Percentiles rank a stretch among this genome's conserved stretches.
Evolutionary conservation across 2,113 vertebrate species (phyloP).

Genomic region (Ptilonorhynchus violaceus): DNA sequence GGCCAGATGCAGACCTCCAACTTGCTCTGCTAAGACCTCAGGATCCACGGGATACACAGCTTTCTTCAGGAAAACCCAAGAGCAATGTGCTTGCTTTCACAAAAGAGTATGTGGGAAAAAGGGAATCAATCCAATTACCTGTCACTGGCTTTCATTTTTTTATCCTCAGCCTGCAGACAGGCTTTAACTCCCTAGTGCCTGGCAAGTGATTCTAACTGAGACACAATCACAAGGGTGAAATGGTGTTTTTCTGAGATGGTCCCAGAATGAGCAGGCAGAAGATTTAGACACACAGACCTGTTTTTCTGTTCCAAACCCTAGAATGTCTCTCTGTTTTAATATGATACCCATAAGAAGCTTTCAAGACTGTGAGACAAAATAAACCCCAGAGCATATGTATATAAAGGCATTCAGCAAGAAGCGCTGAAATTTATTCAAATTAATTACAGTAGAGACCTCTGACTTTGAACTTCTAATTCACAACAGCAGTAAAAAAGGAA

Average conservation of each 20-base stretch:
- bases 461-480: conserved; percentile 60
- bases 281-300: not conserved
- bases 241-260: not conserved
- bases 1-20: not conserved
- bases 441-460: conserved; percentile 63
- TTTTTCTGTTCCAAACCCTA: not conserved
- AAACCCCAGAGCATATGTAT: not conserved
- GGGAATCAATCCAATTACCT: not conserved
- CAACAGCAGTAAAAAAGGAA: conserved; percentile 63
- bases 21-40: not conserved
- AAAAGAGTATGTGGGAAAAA: not conserved
- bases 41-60: not conserved
- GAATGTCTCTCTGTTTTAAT: not conserved
- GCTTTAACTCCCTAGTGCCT: not conserved
- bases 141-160: not conserved
- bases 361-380: not conserved
- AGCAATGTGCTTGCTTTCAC: not conserved
- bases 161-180: not conserved
- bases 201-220: not conserved
- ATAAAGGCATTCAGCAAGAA: conserved; percentile 42
- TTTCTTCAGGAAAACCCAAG: not conserved
- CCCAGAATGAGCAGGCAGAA: not conserved
- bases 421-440: conserved; percentile 63
- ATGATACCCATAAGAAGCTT: not conserved
- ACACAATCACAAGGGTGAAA: not conserved